Evolutionary conservation across 2,797 vertebrate species (phyloP).

Genomic region (Acrossocheilus fasciatus): DNA sequence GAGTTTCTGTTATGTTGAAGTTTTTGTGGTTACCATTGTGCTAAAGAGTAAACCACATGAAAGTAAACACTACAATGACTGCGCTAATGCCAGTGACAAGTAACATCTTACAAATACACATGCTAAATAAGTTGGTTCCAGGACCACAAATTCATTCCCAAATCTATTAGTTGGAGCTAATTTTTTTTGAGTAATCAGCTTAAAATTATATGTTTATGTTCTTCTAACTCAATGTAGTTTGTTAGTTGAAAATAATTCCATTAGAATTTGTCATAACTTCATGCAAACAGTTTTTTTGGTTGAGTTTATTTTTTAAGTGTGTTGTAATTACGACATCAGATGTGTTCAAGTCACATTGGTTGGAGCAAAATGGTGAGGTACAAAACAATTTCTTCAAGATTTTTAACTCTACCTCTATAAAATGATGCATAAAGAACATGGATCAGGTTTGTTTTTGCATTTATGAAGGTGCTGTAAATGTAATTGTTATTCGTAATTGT

Average conservation of each 20-base stretch:
- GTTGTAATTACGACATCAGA: too few species aligned
- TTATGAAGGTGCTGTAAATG: too few species aligned
- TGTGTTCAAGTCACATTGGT: too few species aligned
- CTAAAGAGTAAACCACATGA: background rate
- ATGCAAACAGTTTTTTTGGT: background rate
- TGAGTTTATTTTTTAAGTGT: too few species aligned
- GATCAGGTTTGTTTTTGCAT: too few species aligned
- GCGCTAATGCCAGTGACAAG: background rate
- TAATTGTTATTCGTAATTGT: too few species aligned
- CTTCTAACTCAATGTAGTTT: background rate
- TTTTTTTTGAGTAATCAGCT: background rate
- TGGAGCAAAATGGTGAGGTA: too few species aligned
- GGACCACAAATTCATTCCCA: background rate
- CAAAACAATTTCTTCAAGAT: too few species aligned
- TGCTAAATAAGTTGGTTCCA: background rate
- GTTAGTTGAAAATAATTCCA: background rate
- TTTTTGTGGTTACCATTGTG: background rate
- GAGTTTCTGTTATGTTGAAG: background rate
- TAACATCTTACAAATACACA: background rate
- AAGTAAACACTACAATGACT: background rate
- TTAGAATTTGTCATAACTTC: background rate
- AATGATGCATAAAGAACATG: too few species aligned
- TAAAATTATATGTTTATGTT: background rate
- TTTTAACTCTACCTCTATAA: too few species aligned
- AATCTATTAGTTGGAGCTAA: background rate